Base-by-base conservation (phyloP, 2,888 invertebrate genomes). In the Ophion obscuratus region DNA sequence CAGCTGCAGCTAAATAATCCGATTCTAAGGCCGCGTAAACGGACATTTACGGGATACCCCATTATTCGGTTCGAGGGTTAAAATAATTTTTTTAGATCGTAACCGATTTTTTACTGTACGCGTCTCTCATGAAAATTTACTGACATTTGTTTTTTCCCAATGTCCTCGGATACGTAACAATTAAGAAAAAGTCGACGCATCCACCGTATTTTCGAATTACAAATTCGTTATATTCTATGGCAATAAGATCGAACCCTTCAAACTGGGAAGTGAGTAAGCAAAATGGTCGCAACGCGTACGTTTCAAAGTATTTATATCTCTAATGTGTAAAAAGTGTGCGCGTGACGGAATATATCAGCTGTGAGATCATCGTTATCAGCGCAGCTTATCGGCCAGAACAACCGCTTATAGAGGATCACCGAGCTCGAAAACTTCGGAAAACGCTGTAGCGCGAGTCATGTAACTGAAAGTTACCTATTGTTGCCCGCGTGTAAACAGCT, bases 291-390 rank as follows among this genome's bases (percentile, higher is more conserved):
- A 17, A 53, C 53, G 53, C 53, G 53, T 53, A 53, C 17, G 17
- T 17, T 53, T 53, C 14, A 44, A n/a, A 66, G 20, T 24, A 68
- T 20, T 9, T 11, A 47, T 11, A 68, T 44, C 44, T 36, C 14
- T 47, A 68, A 24, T 2, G 47, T 2, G 17, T 17, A 47, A 24
- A 44, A 70, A 9, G 53, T 27, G 31, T 4, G 14, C n/a, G 47
- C n/a, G 70, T 14, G 47, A 31, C 2, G 20, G 27, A 27, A 9
- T 53, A 44, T 44, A 24, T 14, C 67, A 2, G 24, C 11, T 27
- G 53, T 70, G 70, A 70, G 47, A 70, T 53, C 70, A 70, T 70
- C 53, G 14, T 70, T 70, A 53, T 70, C 47, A 70, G 70, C 27
- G 53, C 27, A 53, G 70, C 53, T 70, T 53, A 64, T 64, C 27